Evolutionary conservation across 2,888 invertebrate genomes (phyloP).

Genomic region (Drosophila lacicola): DNA sequence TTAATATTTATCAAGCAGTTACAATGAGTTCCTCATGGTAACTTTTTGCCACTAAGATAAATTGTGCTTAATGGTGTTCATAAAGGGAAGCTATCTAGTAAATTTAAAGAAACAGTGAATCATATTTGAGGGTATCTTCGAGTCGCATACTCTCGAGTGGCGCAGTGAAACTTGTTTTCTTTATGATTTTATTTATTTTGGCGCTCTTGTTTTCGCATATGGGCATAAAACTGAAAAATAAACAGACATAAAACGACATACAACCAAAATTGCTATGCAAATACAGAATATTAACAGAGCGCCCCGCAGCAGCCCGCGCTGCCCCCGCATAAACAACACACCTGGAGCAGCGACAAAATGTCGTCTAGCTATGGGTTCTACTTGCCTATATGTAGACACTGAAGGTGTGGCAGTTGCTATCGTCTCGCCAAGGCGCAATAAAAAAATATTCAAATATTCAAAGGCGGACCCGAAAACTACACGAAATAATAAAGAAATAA

Average conservation of each 20-base stretch:
- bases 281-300: constrained; percentile 64
- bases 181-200: constrained; percentile 67
- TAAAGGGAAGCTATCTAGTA: too few relatives aligned
- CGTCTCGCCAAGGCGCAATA: constrained; percentile 64
- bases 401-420: constrained; percentile 54
- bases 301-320: neutral
- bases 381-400: constrained; percentile 24
- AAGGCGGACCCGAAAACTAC: constrained; percentile 49
- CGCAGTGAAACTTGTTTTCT: constrained; percentile 23
- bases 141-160: neutral
- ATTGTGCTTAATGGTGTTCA: too few relatives aligned
- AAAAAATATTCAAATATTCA: constrained; percentile 62
- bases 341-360: constrained; percentile 49
- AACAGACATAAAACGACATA: constrained; percentile 70
- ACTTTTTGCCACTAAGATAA: neutral
- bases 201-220: constrained; percentile 75
- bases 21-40: neutral
- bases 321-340: constrained; percentile 28
- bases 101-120: too few relatives aligned
- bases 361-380: constrained; percentile 56
- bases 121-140: constrained; percentile 3
- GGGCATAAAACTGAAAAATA: constrained; percentile 76
- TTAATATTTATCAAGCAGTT: neutral
- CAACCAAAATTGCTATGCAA: constrained; percentile 74
- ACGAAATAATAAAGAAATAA: constrained; percentile 12